Evolutionary conservation across 2,113 vertebrate genomes (phyloP).

Genomic region (Xenopus tropicalis): DNA sequence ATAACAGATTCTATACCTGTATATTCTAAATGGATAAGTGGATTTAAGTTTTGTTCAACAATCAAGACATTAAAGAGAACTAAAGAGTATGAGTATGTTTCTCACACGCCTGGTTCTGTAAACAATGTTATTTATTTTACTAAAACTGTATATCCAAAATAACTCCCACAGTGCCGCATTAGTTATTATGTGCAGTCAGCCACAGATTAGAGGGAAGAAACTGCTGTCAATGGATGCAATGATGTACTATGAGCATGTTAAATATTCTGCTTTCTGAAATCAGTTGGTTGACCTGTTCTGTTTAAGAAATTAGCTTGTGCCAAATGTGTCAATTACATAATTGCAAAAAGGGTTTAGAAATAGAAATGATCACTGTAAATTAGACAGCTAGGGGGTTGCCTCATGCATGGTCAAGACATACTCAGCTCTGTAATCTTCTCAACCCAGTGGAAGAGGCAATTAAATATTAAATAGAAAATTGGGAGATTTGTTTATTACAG

Average conservation of each 20-base stretch:
- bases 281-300: slow-evolving; percentile 1
- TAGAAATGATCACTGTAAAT: too few species aligned
- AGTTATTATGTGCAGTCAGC: slow-evolving; percentile 58
- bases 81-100: slow-evolving; percentile 50
- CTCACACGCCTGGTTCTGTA: slow-evolving; percentile 49
- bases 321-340: background rate
- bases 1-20: too few species aligned
- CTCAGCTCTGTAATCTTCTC: too few species aligned
- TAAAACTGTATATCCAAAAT: slow-evolving; percentile 52
- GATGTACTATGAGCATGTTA: slow-evolving; percentile 46
- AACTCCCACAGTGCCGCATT: slow-evolving; percentile 57
- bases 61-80: slow-evolving; percentile 54
- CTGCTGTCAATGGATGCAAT: slow-evolving; percentile 53
- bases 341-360: background rate
- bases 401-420: too few species aligned
- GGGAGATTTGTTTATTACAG: too few species aligned
- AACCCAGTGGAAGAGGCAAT: too few species aligned
- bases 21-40: background rate
- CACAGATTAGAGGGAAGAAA: slow-evolving; percentile 57
- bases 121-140: slow-evolving; percentile 58
- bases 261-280: background rate
- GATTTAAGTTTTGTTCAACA: background rate
- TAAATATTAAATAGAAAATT: too few species aligned
- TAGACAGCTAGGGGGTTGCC: too few species aligned
- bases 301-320: background rate